Conservation (phyloP, 2,797 vertebrate species). For the Lycodopsis pacificus region DNA sequence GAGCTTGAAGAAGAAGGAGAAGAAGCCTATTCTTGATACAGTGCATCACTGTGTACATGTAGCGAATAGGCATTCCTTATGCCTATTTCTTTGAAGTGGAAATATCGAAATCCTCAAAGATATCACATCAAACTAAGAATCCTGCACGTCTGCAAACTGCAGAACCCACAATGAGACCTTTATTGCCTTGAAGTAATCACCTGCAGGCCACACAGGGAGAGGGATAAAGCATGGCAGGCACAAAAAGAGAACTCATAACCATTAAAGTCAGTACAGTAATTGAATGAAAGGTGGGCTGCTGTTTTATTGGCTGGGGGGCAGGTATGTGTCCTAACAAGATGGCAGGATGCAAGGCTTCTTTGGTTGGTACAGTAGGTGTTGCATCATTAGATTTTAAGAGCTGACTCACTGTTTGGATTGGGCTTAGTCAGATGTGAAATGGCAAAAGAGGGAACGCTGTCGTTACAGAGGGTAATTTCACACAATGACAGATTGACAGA, state of each 20-base stretch:
- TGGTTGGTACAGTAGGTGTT: constrained; percentile 58
- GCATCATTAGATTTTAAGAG: constrained; percentile 67
- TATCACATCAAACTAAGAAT: constrained; percentile 58
- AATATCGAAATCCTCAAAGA: constrained; percentile 54
- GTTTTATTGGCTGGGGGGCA: constrained; percentile 69
- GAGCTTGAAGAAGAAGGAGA: too few species aligned
- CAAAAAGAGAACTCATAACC: constrained; percentile 73
- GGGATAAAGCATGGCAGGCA: constrained; percentile 56
- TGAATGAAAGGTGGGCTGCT: constrained; percentile 73
- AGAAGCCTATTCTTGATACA: neutral
- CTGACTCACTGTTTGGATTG: constrained; percentile 55
- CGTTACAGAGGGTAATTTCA: constrained; percentile 60
- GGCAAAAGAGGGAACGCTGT: constrained; percentile 48
- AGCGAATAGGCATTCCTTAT: constrained; percentile 12
- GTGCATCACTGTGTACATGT: neutral
- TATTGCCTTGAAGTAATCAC: constrained; percentile 75
- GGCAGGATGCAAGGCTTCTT: constrained; percentile 46
- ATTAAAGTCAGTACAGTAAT: constrained; percentile 76
- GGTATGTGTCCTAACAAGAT: constrained; percentile 67
- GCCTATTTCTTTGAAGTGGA: constrained; percentile 43
- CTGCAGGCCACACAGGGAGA: constrained; percentile 68
- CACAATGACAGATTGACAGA: constrained; percentile 66
- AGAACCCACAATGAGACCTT: constrained; percentile 62
- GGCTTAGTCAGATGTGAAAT: constrained; percentile 69
- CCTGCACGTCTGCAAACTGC: constrained; percentile 49